Evolutionary conservation across 1,140 invertebrate species (phyloP).

Genomic region (Drosophila trapezifrons): DNA sequence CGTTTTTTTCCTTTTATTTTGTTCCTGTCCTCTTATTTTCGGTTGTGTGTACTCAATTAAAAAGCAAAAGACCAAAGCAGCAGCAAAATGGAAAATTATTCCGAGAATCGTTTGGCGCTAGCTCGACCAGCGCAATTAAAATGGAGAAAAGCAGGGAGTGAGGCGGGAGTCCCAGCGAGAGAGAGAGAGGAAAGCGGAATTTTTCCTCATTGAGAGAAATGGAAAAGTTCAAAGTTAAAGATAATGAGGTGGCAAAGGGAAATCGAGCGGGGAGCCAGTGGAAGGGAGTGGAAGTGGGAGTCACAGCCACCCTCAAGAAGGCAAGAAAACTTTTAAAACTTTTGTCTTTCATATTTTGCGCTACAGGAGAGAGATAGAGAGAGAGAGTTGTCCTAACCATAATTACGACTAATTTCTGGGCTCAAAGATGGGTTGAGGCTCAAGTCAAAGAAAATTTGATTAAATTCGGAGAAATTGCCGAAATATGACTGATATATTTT

Average conservation of each 20-base stretch:
- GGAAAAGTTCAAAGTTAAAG: constrained; percentile 55
- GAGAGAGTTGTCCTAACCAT: constrained; percentile 28
- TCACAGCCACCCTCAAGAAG: constrained; percentile 1
- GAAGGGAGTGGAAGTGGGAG: not conserved
- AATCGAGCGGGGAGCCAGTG: not conserved
- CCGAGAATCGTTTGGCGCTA: constrained; percentile 70
- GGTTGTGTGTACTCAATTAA: constrained; percentile 77
- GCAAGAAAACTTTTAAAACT: constrained; percentile 47
- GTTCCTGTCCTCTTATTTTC: constrained; percentile 15
- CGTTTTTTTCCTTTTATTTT: constrained; percentile 3
- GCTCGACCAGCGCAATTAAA: constrained; percentile 71
- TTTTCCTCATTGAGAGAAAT: constrained; percentile 46
- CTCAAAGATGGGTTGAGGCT: not conserved
- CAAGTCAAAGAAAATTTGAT: constrained; percentile 1
- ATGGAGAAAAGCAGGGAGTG: constrained; percentile 30
- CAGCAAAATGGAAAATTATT: constrained; percentile 78
- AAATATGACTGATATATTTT: not conserved
- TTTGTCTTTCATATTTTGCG: constrained; percentile 28
- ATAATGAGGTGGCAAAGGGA: constrained; percentile 51
- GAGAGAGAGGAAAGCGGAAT: constrained; percentile 1
- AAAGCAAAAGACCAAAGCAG: constrained; percentile 68
- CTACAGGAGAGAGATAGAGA: not conserved
- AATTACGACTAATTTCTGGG: constrained; percentile 34
- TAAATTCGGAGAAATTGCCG: not conserved
- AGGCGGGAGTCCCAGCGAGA: not conserved